Conservation (phyloP, 2,888 invertebrate genomes). For the Mythimna vitellina region DNA sequence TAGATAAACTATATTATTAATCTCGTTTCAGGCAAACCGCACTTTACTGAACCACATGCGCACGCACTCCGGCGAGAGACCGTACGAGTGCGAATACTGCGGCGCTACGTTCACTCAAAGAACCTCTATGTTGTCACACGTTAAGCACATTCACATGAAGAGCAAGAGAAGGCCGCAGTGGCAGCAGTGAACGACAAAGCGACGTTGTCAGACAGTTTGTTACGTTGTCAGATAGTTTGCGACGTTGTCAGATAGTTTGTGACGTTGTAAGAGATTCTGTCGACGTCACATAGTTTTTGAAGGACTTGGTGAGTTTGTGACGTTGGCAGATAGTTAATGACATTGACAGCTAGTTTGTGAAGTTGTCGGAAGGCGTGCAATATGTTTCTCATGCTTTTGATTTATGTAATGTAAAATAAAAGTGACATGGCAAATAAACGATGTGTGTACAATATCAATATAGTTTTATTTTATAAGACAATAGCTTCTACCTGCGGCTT, state of each 20-base stretch:
- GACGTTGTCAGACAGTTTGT: not conserved
- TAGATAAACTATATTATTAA: not conserved
- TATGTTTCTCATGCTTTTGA: no score
- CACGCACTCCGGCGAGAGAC: conserved; percentile 74
- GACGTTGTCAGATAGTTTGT: not conserved
- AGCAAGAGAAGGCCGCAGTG: conserved; percentile 40
- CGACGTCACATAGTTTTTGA: not conserved
- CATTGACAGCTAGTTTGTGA: not conserved
- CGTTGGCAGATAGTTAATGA: not conserved
- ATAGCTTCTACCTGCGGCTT: no score
- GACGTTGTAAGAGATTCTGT: not conserved
- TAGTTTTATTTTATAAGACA: no score
- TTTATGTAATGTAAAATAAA: no score
- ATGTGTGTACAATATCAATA: no score
- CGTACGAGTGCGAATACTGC: conserved; percentile 67
- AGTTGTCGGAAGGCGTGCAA: no score
- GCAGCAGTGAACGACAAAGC: conserved; percentile 12
- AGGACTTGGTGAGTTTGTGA: no score
- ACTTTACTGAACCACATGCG: conserved; percentile 68
- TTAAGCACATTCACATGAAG: conserved; percentile 57
- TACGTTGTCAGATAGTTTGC: not conserved
- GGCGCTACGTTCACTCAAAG: conserved; percentile 75
- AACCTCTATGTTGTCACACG: conserved; percentile 70
- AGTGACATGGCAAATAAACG: no score
- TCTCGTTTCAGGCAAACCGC: conserved; percentile 61